Percentiles rank a stretch among this genome's conserved stretches.
These are phyloP conservation scores for Sinelater perroti DNA, from an alignment of 2,888 invertebrate species.

Conservation along the genomic window DNA sequence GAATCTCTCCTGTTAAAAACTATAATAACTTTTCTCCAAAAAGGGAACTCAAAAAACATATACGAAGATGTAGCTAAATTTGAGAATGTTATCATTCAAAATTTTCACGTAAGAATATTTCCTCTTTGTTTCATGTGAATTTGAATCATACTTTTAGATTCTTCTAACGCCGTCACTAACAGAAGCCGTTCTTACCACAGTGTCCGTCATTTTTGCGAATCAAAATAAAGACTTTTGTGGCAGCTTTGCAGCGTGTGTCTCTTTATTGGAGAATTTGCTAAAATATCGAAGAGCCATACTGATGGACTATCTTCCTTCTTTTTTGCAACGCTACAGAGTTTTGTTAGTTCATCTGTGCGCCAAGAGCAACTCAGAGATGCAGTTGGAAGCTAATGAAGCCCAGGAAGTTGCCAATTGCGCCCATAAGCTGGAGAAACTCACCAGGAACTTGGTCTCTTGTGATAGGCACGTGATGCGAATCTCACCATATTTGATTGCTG, in stretches of 20 bases:
- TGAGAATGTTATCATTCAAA: slow-evolving; percentile 50
- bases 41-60: slow-evolving; percentile 40
- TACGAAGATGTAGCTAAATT: slow-evolving; percentile 49
- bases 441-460: slow-evolving; percentile 52
- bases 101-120: slow-evolving; percentile 49
- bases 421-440: slow-evolving; percentile 58
- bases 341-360: slow-evolving; percentile 51
- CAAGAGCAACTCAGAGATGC: slow-evolving; percentile 48
- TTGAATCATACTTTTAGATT: slow-evolving; percentile 55
- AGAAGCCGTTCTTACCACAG: slow-evolving; percentile 49
- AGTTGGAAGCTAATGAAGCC: slow-evolving; percentile 34
- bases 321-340: slow-evolving; percentile 54
- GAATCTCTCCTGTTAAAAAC: slow-evolving; percentile 47
- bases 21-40: slow-evolving; percentile 42
- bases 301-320: slow-evolving; percentile 56
- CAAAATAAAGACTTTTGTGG: slow-evolving; percentile 44
- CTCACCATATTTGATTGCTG: slow-evolving; percentile 61
- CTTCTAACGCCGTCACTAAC: slow-evolving; percentile 50
- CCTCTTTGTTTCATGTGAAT: background rate
- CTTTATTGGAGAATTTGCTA: slow-evolving; percentile 52
- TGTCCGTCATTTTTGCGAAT: slow-evolving; percentile 44
- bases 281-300: slow-evolving; percentile 53
- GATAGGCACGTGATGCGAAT: slow-evolving; percentile 60
- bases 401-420: slow-evolving; percentile 54
- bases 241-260: slow-evolving; percentile 45